phyloP scores from a whole-genome alignment of 2,113 vertebrate species.

The Gymnobelideus leadbeateri region DNA sequence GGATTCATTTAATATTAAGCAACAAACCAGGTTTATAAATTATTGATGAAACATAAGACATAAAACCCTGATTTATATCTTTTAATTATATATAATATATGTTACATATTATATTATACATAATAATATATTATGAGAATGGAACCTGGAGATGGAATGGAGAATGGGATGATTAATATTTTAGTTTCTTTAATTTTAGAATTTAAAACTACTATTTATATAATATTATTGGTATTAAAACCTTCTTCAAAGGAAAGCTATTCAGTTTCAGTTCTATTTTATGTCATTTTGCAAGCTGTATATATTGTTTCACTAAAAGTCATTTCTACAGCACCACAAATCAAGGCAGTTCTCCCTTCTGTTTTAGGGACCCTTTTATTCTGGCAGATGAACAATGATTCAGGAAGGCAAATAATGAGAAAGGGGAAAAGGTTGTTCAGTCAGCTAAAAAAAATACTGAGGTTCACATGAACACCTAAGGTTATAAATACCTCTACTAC shows the following conservation, averaged over 20 bases:
- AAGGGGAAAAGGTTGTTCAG: background rate
- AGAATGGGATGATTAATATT: background rate
- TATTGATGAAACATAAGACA: background rate
- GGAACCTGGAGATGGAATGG: background rate
- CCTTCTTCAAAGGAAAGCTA: background rate
- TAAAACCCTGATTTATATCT: background rate
- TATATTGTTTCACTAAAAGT: background rate
- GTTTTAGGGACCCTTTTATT: background rate
- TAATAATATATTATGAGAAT: background rate
- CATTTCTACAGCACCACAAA: background rate
- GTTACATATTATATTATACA: background rate
- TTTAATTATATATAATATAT: background rate
- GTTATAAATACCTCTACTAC: background rate
- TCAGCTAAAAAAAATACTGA: background rate
- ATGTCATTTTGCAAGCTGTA: background rate
- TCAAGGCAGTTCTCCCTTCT: background rate
- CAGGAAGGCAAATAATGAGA: background rate
- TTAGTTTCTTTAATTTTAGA: background rate
- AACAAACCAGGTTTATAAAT: background rate
- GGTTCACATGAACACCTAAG: background rate
- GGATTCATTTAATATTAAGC: background rate
- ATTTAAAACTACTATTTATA: background rate
- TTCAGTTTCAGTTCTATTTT: background rate
- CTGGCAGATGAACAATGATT: background rate
- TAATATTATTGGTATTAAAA: background rate